Evolutionary conservation across 2,797 vertebrate genomes (phyloP), one percentile per base, ranked within the genome.

Genomic region (Enteromius unitaeniatus): DNA sequence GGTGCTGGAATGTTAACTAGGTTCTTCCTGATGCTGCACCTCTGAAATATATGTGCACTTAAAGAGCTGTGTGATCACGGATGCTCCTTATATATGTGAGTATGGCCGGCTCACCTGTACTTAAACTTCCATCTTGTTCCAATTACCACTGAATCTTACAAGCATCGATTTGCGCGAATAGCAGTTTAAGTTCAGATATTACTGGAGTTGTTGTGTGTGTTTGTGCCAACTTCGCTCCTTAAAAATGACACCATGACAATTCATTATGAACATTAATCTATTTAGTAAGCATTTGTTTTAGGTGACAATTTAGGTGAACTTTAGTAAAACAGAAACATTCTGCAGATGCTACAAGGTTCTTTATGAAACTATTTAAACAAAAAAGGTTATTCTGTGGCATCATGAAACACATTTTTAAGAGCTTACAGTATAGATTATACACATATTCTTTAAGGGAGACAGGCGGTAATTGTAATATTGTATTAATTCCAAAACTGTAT

Each of bases 1-100:
- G 84, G 84, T 88, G 77, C 86, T 80, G 82, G 88, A 93, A 93
- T 92, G 92, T 88, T 91, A 92, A 92, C 89, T 84, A 91, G 90
- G 77, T 82, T 84, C 79, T 88, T 84, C 86, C 91, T 88, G 88
- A 91, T 45, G 74, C 86, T 90, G 84, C 89, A 89, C 82, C 90
- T 87, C 76, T 81, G 72, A 91, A 90, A 79, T 86, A 83, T 89
- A 84, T 81, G 67, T 88, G 77, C 82, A 87, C 84, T 88, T 89
- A 91, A 80, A 86, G 70, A 80, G 82, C 64, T 51, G 75, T 64
- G 73, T 79, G 74, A 86, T 81, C 75, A 64, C 55, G 40, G 64
- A 73, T 62, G 69, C 83, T 80, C 64, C 67, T 31, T 68, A 81
- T 84, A 62, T 45, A 40, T 53, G 80, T 53, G 28, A 23, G 40